Conservation (phyloP, 2,113 vertebrate species). For the Cyanoderma ruficeps region DNA sequence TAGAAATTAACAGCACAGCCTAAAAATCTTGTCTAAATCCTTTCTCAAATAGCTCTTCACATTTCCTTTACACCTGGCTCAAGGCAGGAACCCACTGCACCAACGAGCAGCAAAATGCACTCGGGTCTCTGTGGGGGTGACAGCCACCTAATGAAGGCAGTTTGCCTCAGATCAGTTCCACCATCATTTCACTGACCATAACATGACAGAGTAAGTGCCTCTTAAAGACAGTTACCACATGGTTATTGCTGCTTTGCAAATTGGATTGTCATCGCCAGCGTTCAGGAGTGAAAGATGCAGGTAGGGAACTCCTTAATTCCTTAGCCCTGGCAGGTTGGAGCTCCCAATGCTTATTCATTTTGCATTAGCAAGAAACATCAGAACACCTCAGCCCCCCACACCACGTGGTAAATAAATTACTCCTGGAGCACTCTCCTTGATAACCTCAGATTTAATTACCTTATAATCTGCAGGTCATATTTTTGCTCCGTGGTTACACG, state of each 20-base stretch:
- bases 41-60: not conserved
- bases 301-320: constrained; percentile 26
- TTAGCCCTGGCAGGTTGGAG: constrained; percentile 7
- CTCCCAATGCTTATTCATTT: constrained; percentile 64
- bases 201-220: constrained; percentile 32
- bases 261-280: constrained; percentile 27
- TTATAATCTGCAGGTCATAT: constrained; percentile 62
- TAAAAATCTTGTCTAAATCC: not conserved
- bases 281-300: constrained; percentile 37
- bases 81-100: not conserved
- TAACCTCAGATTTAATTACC: constrained; percentile 72
- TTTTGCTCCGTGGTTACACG: constrained; percentile 58
- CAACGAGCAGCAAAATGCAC: not conserved
- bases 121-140: not conserved
- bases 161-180: not conserved
- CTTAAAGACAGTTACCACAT: constrained; percentile 47
- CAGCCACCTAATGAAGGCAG: not conserved
- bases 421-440: constrained; percentile 53
- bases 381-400: constrained; percentile 45
- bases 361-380: constrained; percentile 56
- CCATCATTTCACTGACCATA: constrained; percentile 1
- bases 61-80: not conserved
- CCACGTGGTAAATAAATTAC: constrained; percentile 67
- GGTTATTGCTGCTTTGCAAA: constrained; percentile 51
- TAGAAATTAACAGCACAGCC: not conserved